Percentiles rank a stretch among this genome's conserved stretches.
Evolutionary conservation across 2,888 invertebrate genomes (phyloP).

Genomic region (Synergus japonicus): DNA sequence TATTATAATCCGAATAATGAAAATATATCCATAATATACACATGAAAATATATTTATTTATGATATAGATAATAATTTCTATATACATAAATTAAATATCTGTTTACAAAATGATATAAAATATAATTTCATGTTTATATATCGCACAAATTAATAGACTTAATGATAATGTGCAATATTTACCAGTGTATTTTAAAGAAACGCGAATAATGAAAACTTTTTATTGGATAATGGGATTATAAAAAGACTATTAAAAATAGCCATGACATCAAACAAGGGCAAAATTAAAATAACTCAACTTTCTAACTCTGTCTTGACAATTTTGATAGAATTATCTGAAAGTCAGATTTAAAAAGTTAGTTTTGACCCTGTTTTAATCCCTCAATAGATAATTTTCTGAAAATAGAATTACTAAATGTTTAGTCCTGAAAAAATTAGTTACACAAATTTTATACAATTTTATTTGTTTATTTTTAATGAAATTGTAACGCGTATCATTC

Average conservation of each 20-base stretch:
- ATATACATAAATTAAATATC: not conserved
- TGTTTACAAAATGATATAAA: not conserved
- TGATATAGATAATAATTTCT: not conserved
- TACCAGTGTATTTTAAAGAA: not conserved
- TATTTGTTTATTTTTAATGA: not conserved
- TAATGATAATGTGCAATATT: not conserved
- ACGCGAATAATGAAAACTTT: not conserved
- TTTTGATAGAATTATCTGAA: not conserved
- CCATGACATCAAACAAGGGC: conserved; percentile 32
- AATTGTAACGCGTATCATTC: not conserved
- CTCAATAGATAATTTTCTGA: not conserved
- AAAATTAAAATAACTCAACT: conserved; percentile 2
- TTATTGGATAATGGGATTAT: conserved; percentile 6
- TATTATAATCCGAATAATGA: conserved; percentile 4
- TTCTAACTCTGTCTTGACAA: not conserved
- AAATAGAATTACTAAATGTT: not conserved
- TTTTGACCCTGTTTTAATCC: not conserved
- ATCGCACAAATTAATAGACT: not conserved
- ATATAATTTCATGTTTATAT: not conserved
- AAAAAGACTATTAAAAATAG: not conserved
- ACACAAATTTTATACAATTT: not conserved
- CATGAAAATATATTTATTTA: conserved; percentile 29
- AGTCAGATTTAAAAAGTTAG: not conserved
- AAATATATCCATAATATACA: conserved; percentile 4
- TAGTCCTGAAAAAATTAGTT: not conserved